Base-by-base conservation (phyloP, 2,888 invertebrate species). In the Dryocosmus kuriphilus region DNA sequence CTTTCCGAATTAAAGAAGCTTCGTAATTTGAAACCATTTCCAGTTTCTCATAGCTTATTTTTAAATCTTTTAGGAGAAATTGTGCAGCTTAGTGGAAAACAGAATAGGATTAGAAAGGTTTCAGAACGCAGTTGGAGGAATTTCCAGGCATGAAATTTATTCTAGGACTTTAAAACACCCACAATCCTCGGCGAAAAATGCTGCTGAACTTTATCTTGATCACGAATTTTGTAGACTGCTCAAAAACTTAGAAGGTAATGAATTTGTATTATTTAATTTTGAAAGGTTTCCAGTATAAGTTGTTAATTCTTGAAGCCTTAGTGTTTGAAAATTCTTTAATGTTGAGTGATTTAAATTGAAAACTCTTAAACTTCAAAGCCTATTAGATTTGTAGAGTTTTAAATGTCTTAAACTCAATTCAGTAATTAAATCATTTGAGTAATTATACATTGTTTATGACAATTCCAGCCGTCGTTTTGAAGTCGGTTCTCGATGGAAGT, bases 171-270 rank as follows among this genome's bases (percentile, higher is more conserved):
- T 97, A 27, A 99, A 99, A 90, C 97, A 97, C 87, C 98, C 99
- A 0, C 98, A 99, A 92, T 94, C 97, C 41, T 94, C 95, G 63
- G 96, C 96, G 16, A 95, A 95, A 90, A 93, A 94, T 76, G 93
- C 97, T 4, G 92, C 93, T 0, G 98, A 99, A 82, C 93, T 99
- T 24, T 92, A 98, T 76, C 93, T 99, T 61, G 99, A 99, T 92
- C 97, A 97, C 90, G 98, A 98, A 92, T 99, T 99, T 93, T 98
- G 98, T 88, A 95, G 95, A 88, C 93, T 99, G 35, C 97, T 98
- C 90, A 99, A 98, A 92, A 94, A 94, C 0, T 91, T 96, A 46
- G 97, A 97, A 92, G 93, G 95, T 95, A 86, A 46, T 46, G 41
- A 67, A 35, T 55, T 73, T 30, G 4, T 16, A 57, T 51, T 51